Evolutionary conservation across 2,113 vertebrate species (phyloP), one percentile per base, ranked within the genome.

Genomic region (Maylandia zebra): DNA sequence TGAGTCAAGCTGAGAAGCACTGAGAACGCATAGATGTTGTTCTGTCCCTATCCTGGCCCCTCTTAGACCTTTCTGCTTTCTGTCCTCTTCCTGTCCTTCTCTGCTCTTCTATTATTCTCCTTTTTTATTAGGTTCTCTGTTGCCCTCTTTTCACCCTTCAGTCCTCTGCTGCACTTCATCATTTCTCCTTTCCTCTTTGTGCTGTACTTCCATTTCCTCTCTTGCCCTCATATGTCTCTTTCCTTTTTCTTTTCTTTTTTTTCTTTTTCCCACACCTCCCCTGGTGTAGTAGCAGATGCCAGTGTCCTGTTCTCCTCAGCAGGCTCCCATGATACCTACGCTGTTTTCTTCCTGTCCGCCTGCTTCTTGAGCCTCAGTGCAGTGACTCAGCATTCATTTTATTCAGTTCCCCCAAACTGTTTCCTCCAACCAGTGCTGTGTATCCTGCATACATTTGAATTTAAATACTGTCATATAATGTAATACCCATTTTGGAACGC

Each of bases 381-480:
- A 89, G 91, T 94, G 92, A 94, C 92, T 94, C 94, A 92, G 93
- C 93, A 86, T 84, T 86, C 38, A 36, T 71, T 79, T 83, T 55
- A 52, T 41, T 48, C 83, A 43, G 3, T 87, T 78, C 32, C 82
- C 82, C 76, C 17, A 59, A 74, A 87, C 59, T 66, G 71, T 83
- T 83, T 84, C 69, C 84, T 41, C 5, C 38, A 61, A 55, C 53
- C 52, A 36, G 34, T 88, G 59, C 81, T 32, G 79, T n/a, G 41
- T 22, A 61, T 59, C 79, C 74, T 22, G 50, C 69, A 52, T 82
- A 16, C 81, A 76, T 52, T 41, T 22, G 6, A 34, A 76, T 52
- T 50, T 14, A 3, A 34, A 43, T 5, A 13, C 27, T 8, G 2
- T 80, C 6, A 27, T 71, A 45, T 1, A 32, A 34, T 38, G 43